These are phyloP conservation scores for Brenthis ino DNA, from an alignment of 2,888 invertebrate genomes.

Conservation along the genomic window DNA sequence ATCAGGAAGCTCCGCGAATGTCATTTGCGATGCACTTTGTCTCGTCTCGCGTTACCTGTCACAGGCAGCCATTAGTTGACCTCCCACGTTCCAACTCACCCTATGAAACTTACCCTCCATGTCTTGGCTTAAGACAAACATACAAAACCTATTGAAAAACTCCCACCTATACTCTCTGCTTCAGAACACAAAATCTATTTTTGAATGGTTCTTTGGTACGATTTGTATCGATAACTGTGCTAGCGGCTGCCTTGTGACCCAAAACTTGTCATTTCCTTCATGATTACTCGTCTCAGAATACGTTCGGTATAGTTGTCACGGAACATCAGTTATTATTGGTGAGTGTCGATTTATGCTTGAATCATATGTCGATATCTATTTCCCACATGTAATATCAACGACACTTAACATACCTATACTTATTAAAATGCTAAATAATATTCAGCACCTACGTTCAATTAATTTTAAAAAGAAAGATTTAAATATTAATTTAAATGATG, in stretches of 20 bases:
- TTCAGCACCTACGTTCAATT: neutral
- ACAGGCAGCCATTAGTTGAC: constrained; percentile 77
- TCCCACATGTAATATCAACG: constrained; percentile 26
- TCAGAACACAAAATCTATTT: constrained; percentile 50
- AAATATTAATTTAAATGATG: no score
- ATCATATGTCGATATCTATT: constrained; percentile 52
- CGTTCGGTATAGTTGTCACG: constrained; percentile 53
- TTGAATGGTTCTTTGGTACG: constrained; percentile 42
- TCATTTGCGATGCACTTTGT: constrained; percentile 75
- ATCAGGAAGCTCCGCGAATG: constrained; percentile 51
- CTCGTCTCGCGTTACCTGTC: constrained; percentile 77
- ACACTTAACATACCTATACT: neutral
- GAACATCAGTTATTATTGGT: constrained; percentile 66
- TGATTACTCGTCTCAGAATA: constrained; percentile 65
- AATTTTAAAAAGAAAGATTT: neutral
- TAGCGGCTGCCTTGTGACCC: constrained; percentile 56
- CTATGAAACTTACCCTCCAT: constrained; percentile 66
- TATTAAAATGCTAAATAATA: neutral
- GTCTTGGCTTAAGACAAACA: constrained; percentile 50
- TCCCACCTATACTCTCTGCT: constrained; percentile 37
- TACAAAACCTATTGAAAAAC: constrained; percentile 39
- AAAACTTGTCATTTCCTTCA: constrained; percentile 75
- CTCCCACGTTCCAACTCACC: constrained; percentile 64
- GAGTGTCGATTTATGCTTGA: constrained; percentile 57
- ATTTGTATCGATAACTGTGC: constrained; percentile 39